Evolutionary conservation across 2,888 invertebrate genomes (phyloP).

Genomic region (Caenorhabditis sp.): DNA sequence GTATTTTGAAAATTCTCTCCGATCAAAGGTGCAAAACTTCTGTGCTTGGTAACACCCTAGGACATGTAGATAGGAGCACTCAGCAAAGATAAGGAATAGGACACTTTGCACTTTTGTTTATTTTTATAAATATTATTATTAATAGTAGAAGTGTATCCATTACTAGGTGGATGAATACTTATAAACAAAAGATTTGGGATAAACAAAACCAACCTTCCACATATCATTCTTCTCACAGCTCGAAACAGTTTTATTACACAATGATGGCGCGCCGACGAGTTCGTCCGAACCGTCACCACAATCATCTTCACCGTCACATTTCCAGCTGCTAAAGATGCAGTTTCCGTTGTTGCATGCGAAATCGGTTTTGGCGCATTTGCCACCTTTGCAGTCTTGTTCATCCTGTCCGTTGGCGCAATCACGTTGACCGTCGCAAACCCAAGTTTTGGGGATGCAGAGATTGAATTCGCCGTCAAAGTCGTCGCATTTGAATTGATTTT

Average conservation of each 20-base stretch:
- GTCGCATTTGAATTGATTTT: slow-evolving; percentile 61
- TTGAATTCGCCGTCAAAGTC: slow-evolving; percentile 58
- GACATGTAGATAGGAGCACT: no score
- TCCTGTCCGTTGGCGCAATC: slow-evolving; percentile 65
- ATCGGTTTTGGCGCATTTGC: slow-evolving; percentile 46
- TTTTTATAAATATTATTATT: neutral
- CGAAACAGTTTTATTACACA: slow-evolving; percentile 16
- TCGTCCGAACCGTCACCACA: slow-evolving; percentile 65
- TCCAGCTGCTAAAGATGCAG: slow-evolving; percentile 65
- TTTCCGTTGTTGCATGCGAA: slow-evolving; percentile 59
- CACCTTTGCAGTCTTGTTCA: slow-evolving; percentile 56
- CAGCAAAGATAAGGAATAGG: neutral
- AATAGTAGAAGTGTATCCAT: no score
- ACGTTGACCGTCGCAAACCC: slow-evolving; percentile 66
- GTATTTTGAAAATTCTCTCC: no score
- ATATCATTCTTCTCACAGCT: slow-evolving; percentile 20
- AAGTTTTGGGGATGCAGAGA: slow-evolving; percentile 64
- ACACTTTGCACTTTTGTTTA: neutral
- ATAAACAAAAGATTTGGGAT: no score
- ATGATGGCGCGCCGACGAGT: neutral
- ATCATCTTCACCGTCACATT: slow-evolving; percentile 67
- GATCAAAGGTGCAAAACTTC: no score
- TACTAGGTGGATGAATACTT: no score
- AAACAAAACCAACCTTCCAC: slow-evolving; percentile 37
- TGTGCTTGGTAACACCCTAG: no score